Conservation (phyloP, 2,113 vertebrate species). For the Cathartes aura region DNA sequence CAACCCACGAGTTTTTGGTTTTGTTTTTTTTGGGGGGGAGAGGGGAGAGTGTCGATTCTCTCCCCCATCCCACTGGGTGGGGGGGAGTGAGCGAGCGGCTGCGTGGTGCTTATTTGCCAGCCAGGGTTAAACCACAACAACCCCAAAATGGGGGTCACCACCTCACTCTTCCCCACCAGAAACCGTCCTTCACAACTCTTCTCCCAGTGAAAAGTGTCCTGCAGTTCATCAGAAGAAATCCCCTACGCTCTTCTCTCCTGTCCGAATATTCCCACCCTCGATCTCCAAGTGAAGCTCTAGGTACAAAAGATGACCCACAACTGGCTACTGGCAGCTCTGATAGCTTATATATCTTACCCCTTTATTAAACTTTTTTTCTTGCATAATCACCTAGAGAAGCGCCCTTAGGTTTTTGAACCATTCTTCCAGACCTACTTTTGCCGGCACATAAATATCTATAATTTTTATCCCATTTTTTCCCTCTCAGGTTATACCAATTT, state of each 20-base stretch:
- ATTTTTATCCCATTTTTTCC: not conserved
- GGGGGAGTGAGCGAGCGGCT: too few relatives aligned
- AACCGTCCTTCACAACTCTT: not conserved
- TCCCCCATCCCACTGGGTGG: too few relatives aligned
- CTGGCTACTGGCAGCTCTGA: not conserved
- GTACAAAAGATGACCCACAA: not conserved
- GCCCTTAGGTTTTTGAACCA: not conserved
- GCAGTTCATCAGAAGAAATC: not conserved
- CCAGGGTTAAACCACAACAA: too few relatives aligned
- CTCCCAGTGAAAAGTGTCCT: not conserved
- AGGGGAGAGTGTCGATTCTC: too few relatives aligned
- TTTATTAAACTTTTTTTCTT: not conserved
- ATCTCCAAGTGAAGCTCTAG: not conserved
- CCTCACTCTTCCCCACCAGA: not conserved
- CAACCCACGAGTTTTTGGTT: too few relatives aligned
- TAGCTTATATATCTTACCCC: not conserved
- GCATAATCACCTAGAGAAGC: not conserved
- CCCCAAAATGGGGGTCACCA: not conserved
- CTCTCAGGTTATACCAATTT: not conserved
- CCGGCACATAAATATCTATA: not conserved
- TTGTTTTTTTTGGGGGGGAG: too few relatives aligned
- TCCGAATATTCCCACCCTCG: not conserved
- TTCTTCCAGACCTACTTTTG: not conserved
- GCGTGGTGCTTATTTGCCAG: too few relatives aligned
- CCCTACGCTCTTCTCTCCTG: not conserved